Evolutionary conservation across 2,888 invertebrate genomes (phyloP).

Genomic region (Cryptophagus acutangulus): DNA sequence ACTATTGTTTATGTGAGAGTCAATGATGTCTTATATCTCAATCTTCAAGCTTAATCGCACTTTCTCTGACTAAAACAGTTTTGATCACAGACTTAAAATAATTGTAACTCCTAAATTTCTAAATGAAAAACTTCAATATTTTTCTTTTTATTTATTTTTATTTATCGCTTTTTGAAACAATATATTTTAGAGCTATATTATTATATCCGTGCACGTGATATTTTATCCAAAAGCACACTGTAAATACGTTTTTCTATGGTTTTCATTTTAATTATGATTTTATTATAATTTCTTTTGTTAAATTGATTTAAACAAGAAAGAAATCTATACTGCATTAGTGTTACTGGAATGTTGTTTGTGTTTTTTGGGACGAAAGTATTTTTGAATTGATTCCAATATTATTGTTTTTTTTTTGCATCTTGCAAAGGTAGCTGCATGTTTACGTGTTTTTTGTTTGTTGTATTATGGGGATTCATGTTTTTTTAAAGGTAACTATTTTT

Average conservation of each 20-base stretch:
- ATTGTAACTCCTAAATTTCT: too few species aligned
- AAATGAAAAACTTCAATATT: too few species aligned
- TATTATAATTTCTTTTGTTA: background rate
- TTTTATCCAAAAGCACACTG: constrained; percentile 3
- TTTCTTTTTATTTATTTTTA: too few species aligned
- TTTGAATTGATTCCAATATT: constrained; percentile 9
- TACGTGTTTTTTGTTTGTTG: constrained; percentile 24
- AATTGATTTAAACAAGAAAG: background rate
- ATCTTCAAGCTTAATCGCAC: too few species aligned
- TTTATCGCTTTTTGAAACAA: too few species aligned
- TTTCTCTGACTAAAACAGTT: constrained; percentile 29
- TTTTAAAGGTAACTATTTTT: constrained; percentile 24
- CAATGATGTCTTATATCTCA: too few species aligned
- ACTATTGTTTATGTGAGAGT: too few species aligned
- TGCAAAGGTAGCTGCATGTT: constrained; percentile 28
- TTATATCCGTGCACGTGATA: constrained; percentile 30
- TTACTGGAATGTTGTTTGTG: background rate
- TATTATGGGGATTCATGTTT: constrained; percentile 29
- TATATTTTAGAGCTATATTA: constrained; percentile 29
- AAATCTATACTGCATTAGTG: background rate
- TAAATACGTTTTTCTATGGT: constrained; percentile 1
- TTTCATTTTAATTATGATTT: background rate
- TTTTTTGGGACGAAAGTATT: background rate
- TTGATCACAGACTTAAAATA: constrained; percentile 36
- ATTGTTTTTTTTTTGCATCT: constrained; percentile 14